These are phyloP conservation scores for Aurelia aurita complex sp. Pacific DNA, from an alignment of 30 jellyfish, hydroid and myxozoan species.

Conservation along the genomic window DNA sequence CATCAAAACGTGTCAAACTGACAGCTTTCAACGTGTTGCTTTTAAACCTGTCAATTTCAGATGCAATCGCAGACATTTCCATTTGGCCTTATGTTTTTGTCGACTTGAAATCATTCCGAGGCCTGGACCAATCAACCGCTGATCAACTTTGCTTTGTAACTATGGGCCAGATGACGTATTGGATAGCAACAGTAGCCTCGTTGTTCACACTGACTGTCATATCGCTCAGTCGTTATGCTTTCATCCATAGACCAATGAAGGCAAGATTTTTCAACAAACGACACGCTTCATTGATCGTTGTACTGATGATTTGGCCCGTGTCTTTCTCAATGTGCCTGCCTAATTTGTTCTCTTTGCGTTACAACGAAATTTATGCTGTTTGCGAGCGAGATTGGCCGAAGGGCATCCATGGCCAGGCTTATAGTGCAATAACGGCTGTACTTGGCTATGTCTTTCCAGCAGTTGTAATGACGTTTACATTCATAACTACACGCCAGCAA, in stretches of 20 bases:
- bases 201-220: constrained; percentile 78
- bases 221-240: constrained; percentile 86
- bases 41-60: constrained; percentile 82
- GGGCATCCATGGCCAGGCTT: constrained; percentile 46
- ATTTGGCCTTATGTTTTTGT: constrained; percentile 82
- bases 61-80: constrained; percentile 62
- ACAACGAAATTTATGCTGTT: constrained; percentile 33
- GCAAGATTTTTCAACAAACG: constrained; percentile 56
- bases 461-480: constrained; percentile 44
- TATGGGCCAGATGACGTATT: constrained; percentile 84
- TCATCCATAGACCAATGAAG: constrained; percentile 82
- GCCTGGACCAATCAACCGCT: constrained; percentile 41
- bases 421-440: constrained; percentile 25
- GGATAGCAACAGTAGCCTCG: constrained; percentile 79
- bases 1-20: constrained; percentile 33
- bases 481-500: constrained; percentile 33
- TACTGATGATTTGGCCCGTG: constrained; percentile 51
- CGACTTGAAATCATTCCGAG: constrained; percentile 59
- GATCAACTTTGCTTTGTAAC: constrained; percentile 68
- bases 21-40: constrained; percentile 73
- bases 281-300: constrained; percentile 41
- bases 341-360: constrained; percentile 45
- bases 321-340: constrained; percentile 45
- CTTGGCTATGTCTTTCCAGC: constrained; percentile 57
- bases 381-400: constrained; percentile 71